Evolutionary conservation across 1,140 invertebrate species (phyloP).

Genomic region (Atta colombica): DNA sequence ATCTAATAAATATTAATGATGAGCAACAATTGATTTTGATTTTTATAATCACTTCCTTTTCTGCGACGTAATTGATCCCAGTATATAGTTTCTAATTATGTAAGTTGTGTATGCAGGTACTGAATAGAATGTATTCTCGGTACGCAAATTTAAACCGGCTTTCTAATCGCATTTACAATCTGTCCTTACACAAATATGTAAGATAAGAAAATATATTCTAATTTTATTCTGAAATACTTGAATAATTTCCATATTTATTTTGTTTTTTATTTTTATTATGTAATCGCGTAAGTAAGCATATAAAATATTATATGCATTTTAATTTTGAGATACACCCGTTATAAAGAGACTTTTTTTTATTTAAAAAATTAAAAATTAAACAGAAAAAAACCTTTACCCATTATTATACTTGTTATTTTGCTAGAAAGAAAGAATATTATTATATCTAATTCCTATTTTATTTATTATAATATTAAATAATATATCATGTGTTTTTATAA

Average conservation of each 20-base stretch:
- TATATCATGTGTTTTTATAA: neutral
- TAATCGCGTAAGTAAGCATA: neutral
- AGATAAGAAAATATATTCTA: neutral
- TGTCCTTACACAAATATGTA: neutral
- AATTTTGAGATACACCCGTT: neutral
- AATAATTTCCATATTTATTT: neutral
- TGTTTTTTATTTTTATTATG: neutral
- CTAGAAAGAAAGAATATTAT: neutral
- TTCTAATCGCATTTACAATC: slow-evolving; percentile 10
- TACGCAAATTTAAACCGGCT: slow-evolving; percentile 6
- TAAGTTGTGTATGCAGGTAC: neutral
- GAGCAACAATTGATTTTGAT: slow-evolving; percentile 45
- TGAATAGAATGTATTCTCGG: slow-evolving; percentile 6
- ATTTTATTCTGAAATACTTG: too few species aligned
- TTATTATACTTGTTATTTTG: neutral
- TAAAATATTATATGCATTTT: neutral
- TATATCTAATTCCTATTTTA: neutral
- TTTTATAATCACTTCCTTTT: neutral
- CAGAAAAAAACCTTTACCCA: neutral
- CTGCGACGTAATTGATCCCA: neutral
- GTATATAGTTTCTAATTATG: slow-evolving; percentile 33
- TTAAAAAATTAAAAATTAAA: neutral
- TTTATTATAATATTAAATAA: neutral
- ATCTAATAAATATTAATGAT: slow-evolving; percentile 55
- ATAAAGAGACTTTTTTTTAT: neutral